phyloP scores from a whole-genome alignment of 2,797 vertebrate species.

The Scolopax bukidnonensis region DNA sequence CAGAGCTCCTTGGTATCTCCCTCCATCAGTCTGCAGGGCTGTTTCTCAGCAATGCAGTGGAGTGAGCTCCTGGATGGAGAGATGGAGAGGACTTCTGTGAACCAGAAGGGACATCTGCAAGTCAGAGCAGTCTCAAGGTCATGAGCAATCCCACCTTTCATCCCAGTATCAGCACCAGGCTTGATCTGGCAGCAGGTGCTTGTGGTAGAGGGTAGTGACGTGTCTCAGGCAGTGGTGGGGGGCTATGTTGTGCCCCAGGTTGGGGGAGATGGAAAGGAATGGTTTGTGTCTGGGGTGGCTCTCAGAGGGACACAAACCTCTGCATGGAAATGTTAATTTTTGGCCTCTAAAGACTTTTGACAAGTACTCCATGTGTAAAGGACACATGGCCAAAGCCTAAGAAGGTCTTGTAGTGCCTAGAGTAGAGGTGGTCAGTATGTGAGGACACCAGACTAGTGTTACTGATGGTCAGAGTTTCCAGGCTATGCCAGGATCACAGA shows the following conservation, averaged over 20 bases:
- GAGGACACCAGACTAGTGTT: not conserved
- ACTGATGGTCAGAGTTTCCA: not conserved
- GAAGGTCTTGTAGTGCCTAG: not conserved
- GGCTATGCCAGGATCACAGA: not conserved
- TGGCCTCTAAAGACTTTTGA: not conserved
- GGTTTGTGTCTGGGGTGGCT: not conserved
- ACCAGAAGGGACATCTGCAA: not conserved
- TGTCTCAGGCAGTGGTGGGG: not conserved
- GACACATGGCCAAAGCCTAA: not conserved
- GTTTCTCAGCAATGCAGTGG: not conserved
- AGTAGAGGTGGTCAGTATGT: not conserved
- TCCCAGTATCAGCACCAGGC: not conserved
- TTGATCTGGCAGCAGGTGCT: not conserved
- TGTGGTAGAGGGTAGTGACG: not conserved
- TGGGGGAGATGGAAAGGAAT: not conserved
- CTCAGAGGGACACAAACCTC: not conserved
- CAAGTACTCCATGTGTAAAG: not conserved
- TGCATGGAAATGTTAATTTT: not conserved
- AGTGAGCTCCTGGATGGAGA: not conserved
- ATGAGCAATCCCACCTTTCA: not conserved
- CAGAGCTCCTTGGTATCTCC: not conserved
- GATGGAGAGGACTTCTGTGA: not conserved
- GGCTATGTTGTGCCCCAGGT: accelerated
- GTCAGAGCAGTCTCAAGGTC: not conserved
- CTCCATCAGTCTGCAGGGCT: not conserved